These are phyloP conservation scores for Grammomys surdaster DNA, from an alignment of 2,113 vertebrate species.

Conservation along the genomic window DNA sequence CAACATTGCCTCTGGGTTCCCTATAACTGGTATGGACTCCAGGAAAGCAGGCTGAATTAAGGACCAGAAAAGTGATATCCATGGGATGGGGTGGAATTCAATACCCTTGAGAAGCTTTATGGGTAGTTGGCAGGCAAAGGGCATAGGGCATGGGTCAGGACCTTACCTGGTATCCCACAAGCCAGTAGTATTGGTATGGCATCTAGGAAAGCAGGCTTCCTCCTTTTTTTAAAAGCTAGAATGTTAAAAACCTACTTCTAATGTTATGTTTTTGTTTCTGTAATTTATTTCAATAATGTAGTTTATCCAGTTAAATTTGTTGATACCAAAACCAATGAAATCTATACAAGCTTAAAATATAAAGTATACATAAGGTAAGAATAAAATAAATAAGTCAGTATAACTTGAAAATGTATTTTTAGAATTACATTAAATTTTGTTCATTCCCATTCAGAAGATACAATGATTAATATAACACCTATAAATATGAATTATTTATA, in stretches of 20 bases:
- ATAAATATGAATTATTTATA: neutral
- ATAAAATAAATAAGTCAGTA: neutral
- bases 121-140: too few relatives aligned
- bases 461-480: neutral
- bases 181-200: too few relatives aligned
- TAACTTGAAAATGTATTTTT: neutral
- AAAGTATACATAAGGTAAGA: neutral
- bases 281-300: neutral
- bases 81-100: too few relatives aligned
- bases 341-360: neutral
- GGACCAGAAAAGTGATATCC: too few relatives aligned
- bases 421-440: constrained; percentile 7
- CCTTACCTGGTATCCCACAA: too few relatives aligned
- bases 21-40: too few relatives aligned
- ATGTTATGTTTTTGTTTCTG: neutral
- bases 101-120: too few relatives aligned
- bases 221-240: constrained; percentile 23
- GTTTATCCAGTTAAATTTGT: neutral
- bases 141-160: too few relatives aligned
- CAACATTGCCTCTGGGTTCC: too few relatives aligned
- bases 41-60: too few relatives aligned
- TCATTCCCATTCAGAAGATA: neutral
- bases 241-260: neutral
- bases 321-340: neutral
- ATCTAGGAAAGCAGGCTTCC: neutral